These are phyloP conservation scores for Gymnorhina tibicen DNA, from an alignment of 2,113 vertebrate genomes.

Conservation along the genomic window DNA sequence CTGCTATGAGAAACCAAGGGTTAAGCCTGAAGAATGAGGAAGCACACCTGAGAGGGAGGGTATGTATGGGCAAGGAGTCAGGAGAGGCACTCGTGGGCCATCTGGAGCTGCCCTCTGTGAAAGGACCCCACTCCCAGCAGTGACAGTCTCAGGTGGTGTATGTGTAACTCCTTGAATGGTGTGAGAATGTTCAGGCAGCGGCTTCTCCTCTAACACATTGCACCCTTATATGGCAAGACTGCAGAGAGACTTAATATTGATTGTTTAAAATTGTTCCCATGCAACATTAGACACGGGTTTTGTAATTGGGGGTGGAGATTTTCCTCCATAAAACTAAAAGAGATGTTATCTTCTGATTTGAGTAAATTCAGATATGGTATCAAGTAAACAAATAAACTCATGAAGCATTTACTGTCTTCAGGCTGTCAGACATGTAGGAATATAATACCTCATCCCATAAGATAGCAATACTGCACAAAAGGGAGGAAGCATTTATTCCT, in stretches of 20 bases:
- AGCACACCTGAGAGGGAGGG: not conserved
- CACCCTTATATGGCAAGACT: not conserved
- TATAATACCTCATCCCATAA: not conserved
- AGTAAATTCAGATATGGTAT: not conserved
- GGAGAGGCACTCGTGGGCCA: not conserved
- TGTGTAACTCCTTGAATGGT: not conserved
- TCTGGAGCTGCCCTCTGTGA: not conserved
- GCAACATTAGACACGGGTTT: not conserved
- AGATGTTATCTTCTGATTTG: not conserved
- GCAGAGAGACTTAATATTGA: not conserved
- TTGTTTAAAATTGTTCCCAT: not conserved
- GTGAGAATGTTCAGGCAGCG: not conserved
- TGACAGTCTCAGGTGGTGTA: rapidly evolving
- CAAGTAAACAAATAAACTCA: not conserved
- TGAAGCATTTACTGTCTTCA: not conserved
- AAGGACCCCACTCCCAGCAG: not conserved
- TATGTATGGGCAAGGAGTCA: not conserved
- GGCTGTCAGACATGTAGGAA: not conserved
- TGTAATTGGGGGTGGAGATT: not conserved
- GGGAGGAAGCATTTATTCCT: not conserved
- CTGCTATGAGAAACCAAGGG: not conserved
- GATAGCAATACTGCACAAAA: not conserved
- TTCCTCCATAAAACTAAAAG: not conserved
- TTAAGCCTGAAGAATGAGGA: not conserved
- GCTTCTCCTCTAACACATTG: not conserved